Base-by-base conservation (phyloP, 1,140 invertebrate species). In the Fopius arisanus region DNA sequence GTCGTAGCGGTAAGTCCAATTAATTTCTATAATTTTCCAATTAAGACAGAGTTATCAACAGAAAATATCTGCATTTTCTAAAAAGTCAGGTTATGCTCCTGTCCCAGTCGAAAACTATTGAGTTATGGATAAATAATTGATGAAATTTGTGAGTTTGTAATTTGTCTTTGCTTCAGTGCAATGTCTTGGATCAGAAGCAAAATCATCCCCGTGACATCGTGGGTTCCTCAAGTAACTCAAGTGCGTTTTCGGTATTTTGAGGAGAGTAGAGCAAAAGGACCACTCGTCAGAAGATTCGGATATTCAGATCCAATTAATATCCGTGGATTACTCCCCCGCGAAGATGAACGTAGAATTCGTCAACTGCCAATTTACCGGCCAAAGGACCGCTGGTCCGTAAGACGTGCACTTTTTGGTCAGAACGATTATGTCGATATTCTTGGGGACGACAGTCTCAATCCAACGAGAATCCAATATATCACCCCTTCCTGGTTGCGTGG, bases 401-500 rank as follows among this genome's bases (percentile, higher is more conserved):
- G 92, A 77, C 90, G 91, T 82, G 96, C 96, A 9, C 81, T 96
- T 0, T 97, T 96, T 89, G 97, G 97, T 1, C 96, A 98, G 84
- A 98, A 98, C 89, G 97, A 98, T 88, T 98, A 98, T 81, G 98
- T 98, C 69, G 96, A 98, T 87, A 97, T 98, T 67, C 88, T 98
- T 29, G 96, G 96, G 1, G 91, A 93, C 83, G 93, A 94, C 63
- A 90, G 91, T 9, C 75, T 98, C 28, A 93, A 96, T 86, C 96
- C 96, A 0, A 92, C 93, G 0, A 92, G 90, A 81, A 91, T 96
- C n/a, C 80, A 96, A 1, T 96, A 97, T 77, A 91, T 93, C 76
- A 90, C 97, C 10, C 97, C 96, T 0, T 82, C 87, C 0, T 98
- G 96, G 96, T 88, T 98, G 14, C 90, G 93, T 81, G 96, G 96